Percentiles rank a stretch among this genome's conserved stretches.
phyloP scores from a whole-genome alignment of 2,888 invertebrate species.

The Diarsia dahlii region DNA sequence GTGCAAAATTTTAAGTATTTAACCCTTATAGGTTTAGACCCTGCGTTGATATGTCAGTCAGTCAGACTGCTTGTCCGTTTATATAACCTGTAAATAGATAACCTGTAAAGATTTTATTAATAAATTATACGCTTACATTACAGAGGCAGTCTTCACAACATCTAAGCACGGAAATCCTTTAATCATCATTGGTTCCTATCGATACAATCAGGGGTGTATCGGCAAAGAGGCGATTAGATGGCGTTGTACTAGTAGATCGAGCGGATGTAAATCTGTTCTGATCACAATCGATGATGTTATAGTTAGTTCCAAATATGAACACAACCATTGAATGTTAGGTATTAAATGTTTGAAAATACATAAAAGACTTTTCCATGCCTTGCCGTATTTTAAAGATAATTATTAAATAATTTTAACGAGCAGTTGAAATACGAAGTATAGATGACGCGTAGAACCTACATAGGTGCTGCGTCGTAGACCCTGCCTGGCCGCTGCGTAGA shows the following conservation, averaged over 20 bases:
- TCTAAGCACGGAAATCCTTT: not conserved
- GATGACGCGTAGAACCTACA: not conserved
- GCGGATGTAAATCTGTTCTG: not conserved
- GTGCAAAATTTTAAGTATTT: too few relatives aligned
- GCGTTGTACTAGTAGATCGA: not conserved
- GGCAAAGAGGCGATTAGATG: not conserved
- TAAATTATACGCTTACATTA: not conserved
- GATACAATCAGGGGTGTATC: not conserved
- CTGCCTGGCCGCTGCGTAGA: not conserved
- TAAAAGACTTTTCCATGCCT: not conserved
- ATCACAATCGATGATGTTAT: not conserved
- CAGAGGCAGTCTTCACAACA: not conserved
- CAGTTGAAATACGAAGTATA: not conserved
- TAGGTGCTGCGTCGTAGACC: not conserved
- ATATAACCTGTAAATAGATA: not conserved
- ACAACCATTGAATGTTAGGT: not conserved
- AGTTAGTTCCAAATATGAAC: not conserved
- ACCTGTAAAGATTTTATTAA: not conserved
- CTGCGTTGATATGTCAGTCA: too few relatives aligned
- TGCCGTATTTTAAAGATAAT: too few relatives aligned
- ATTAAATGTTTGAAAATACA: not conserved
- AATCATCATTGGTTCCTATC: not conserved
- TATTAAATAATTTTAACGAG: not conserved
- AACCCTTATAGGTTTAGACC: too few relatives aligned
- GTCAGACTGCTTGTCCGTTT: too few relatives aligned